A percentile compares a stretch with the other conserved stretches of the same genome.
These are phyloP conservation scores for Andricus quercusramuli DNA, from an alignment of 2,888 invertebrate genomes.

Conservation along the genomic window DNA sequence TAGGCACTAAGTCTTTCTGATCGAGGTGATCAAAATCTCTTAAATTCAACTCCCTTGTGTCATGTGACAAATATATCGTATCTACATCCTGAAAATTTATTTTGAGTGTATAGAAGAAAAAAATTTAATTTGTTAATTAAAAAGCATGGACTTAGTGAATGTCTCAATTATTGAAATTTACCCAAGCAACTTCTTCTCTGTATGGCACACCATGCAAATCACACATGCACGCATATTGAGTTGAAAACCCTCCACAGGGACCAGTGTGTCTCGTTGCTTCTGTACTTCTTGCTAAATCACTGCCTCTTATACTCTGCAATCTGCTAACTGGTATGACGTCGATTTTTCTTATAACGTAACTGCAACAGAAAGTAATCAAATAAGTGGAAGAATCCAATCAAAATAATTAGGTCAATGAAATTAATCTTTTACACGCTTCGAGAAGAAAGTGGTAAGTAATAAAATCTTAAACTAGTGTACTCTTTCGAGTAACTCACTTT, in stretches of 20 bases:
- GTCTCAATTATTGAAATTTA: constrained; percentile 67
- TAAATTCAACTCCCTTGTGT: constrained; percentile 93
- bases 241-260: constrained; percentile 97
- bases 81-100: constrained; percentile 88
- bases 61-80: constrained; percentile 97
- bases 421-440: neutral
- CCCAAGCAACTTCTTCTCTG: constrained; percentile 98
- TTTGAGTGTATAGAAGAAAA: neutral
- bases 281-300: constrained; percentile 81
- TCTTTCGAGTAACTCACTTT: constrained; percentile 84
- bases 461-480: neutral
- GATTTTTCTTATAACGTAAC: constrained; percentile 83
- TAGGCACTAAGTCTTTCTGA: constrained; percentile 96
- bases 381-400: constrained; percentile 9
- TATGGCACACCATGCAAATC: constrained; percentile 96
- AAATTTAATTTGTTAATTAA: neutral
- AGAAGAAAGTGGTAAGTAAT: neutral
- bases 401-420: neutral
- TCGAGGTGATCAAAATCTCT: constrained; percentile 98
- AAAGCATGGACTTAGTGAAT: neutral
- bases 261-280: constrained; percentile 80
- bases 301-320: constrained; percentile 82
- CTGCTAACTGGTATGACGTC: constrained; percentile 88
- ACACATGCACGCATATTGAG: constrained; percentile 98
- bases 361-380: constrained; percentile 64